Evolutionary conservation across 2,888 invertebrate genomes (phyloP).

Genomic region (Pyrrhosoma nymphula): DNA sequence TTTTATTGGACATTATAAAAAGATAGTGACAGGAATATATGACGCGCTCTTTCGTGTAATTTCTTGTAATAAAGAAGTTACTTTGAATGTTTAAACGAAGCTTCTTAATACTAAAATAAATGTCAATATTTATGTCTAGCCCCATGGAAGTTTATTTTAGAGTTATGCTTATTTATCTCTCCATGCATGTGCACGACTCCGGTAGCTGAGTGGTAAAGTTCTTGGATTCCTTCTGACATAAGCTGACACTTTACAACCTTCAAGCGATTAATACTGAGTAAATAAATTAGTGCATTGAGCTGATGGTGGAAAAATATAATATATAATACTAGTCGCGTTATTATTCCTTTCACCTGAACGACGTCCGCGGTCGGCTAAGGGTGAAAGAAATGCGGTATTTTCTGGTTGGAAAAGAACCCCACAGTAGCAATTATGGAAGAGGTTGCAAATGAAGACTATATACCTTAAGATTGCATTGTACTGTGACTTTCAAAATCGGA

Average conservation of each 20-base stretch:
- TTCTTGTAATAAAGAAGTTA: too few relatives aligned
- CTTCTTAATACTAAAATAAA: too few relatives aligned
- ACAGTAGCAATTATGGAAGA: not conserved
- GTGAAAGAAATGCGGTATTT: not conserved
- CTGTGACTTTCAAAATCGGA: not conserved
- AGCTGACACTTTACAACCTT: not conserved
- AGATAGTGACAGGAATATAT: too few relatives aligned
- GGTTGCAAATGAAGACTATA: not conserved
- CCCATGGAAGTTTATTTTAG: too few relatives aligned
- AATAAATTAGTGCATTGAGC: not conserved
- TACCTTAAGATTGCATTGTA: not conserved
- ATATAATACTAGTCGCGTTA: not conserved
- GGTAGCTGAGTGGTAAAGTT: not conserved
- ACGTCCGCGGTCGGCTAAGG: not conserved
- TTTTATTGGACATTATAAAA: too few relatives aligned
- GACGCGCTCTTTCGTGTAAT: too few relatives aligned
- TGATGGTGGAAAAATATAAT: not conserved
- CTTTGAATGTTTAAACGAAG: too few relatives aligned
- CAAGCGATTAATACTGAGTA: not conserved
- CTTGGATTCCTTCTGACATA: not conserved
- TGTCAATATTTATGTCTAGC: too few relatives aligned
- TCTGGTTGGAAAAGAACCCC: not conserved
- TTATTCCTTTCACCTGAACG: not conserved
- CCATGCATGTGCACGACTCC: not conserved
- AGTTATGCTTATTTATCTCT: not conserved